Conservation (phyloP, 1,140 invertebrate genomes). For the Camponotus vicinus region DNA sequence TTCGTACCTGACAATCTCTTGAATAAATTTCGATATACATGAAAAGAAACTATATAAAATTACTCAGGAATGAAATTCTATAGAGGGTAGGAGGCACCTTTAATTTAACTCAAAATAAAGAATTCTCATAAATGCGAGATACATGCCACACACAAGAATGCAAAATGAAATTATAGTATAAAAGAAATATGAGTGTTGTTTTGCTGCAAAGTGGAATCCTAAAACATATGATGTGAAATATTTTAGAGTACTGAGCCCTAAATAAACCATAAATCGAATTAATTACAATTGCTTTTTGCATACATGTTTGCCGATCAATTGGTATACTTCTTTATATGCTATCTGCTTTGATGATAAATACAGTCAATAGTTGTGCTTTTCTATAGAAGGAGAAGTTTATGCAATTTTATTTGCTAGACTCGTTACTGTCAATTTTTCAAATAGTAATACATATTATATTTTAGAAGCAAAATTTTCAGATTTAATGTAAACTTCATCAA, state of each 20-base stretch:
- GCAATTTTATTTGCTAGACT: constrained; percentile 70
- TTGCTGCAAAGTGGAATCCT: constrained; percentile 14
- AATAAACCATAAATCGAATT: not conserved
- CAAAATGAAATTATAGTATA: constrained; percentile 59
- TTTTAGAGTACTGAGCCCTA: constrained; percentile 24
- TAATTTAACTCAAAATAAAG: constrained; percentile 51
- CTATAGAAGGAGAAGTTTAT: constrained; percentile 36
- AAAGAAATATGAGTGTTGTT: constrained; percentile 32
- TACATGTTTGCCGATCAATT: constrained; percentile 24
- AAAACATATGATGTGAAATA: constrained; percentile 1
- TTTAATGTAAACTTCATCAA: constrained; percentile 58
- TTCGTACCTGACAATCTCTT: constrained; percentile 81
- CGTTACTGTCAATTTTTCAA: constrained; percentile 81
- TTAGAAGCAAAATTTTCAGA: constrained; percentile 76
- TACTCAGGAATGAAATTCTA: constrained; percentile 79
- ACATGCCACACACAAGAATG: constrained; percentile 5
- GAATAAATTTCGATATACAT: constrained; percentile 75
- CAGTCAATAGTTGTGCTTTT: constrained; percentile 70
- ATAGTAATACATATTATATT: constrained; percentile 77
- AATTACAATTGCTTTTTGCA: constrained; percentile 15
- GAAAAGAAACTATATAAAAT: constrained; percentile 71
- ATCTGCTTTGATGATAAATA: constrained; percentile 60
- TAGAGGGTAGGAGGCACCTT: constrained; percentile 42
- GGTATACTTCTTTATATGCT: constrained; percentile 31
- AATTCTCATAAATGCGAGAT: constrained; percentile 31